Evolutionary conservation across 2,113 vertebrate species (phyloP).

Genomic region (Myrmecobius fasciatus): DNA sequence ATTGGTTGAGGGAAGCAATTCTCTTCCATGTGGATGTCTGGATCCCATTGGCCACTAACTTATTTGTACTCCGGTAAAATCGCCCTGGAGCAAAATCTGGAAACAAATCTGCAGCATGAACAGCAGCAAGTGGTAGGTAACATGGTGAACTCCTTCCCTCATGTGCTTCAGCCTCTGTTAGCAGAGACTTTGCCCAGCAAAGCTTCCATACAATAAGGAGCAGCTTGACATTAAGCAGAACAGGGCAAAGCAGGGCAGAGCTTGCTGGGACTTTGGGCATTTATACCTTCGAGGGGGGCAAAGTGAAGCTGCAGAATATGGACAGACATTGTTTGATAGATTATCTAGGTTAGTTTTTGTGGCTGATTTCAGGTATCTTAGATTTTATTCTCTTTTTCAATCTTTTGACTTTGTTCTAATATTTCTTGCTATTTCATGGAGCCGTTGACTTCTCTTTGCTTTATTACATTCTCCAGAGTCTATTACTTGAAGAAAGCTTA

Average conservation of each 20-base stretch:
- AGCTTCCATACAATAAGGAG: neutral
- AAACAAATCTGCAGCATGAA: slow-evolving; percentile 78
- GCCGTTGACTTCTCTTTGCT: neutral
- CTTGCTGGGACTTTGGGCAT: no score
- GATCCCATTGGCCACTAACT: slow-evolving; percentile 96
- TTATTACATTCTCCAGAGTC: neutral
- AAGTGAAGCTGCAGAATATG: no score
- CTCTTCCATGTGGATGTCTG: slow-evolving; percentile 96
- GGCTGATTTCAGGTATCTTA: neutral
- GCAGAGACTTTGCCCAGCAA: neutral
- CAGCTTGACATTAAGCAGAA: neutral
- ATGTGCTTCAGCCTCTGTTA: neutral
- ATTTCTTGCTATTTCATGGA: neutral
- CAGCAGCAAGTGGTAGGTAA: neutral
- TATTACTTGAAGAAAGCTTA: no score
- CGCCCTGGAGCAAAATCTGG: slow-evolving; percentile 94
- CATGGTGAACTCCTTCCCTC: neutral
- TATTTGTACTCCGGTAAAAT: slow-evolving; percentile 98
- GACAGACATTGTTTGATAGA: neutral
- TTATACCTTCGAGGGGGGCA: no score
- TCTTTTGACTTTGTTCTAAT: neutral
- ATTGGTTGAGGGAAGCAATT: slow-evolving; percentile 92
- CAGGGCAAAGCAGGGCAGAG: neutral
- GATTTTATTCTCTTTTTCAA: neutral
- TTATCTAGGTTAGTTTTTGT: neutral